Evolutionary conservation across 2,113 vertebrate species (phyloP).

Genomic region (Odobenus rosmarus): DNA sequence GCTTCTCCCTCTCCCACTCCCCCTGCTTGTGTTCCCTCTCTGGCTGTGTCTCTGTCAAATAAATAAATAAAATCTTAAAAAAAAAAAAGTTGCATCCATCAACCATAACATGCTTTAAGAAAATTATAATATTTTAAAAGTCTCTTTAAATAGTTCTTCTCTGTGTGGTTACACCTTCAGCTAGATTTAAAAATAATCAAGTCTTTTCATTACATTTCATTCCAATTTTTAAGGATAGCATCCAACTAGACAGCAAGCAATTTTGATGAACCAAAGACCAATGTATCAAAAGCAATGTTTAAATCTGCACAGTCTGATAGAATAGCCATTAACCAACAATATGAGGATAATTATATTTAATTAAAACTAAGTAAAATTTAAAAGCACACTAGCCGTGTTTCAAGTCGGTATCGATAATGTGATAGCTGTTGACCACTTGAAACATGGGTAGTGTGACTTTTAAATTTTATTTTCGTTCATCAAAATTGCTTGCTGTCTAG

Average conservation of each 20-base stretch:
- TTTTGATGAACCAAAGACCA: constrained; percentile 27
- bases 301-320: background rate
- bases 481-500: background rate
- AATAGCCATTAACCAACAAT: background rate
- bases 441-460: background rate
- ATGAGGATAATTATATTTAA: background rate
- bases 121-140: background rate
- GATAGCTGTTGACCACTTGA: background rate
- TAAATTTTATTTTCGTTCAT: constrained; percentile 21
- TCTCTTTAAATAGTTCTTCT: background rate
- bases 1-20: too few relatives aligned
- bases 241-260: constrained; percentile 1
- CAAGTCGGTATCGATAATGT: background rate
- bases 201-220: background rate
- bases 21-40: too few relatives aligned
- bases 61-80: too few relatives aligned
- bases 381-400: background rate
- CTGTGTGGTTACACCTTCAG: background rate
- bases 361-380: constrained; percentile 23
- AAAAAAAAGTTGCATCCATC: too few relatives aligned
- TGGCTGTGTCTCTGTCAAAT: too few relatives aligned
- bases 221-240: background rate
- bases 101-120: too few relatives aligned
- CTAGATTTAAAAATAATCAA: background rate
- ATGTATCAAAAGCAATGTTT: background rate